Evolutionary conservation across 2,113 vertebrate genomes (phyloP), one percentile per base, ranked within the genome.

Genomic region (Upupa epops): DNA sequence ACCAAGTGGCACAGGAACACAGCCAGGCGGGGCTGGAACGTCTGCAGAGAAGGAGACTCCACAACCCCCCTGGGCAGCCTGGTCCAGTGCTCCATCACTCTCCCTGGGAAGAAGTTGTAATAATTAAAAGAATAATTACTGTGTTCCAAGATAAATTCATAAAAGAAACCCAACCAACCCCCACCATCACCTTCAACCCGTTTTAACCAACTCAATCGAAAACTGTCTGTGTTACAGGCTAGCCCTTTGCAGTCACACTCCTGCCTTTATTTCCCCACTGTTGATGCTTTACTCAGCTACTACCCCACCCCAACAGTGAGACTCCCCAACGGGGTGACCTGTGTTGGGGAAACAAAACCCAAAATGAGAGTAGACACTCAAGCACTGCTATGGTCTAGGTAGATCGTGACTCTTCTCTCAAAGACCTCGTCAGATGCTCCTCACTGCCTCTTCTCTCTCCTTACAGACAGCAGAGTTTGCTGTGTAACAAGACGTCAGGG

Each of bases 311-410:
- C 16, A 32, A 17, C 5, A 31, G 11, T 3, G 13, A 69, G 8
- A 8, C 11, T 64, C 18, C 15, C n/a, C 3, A 3, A 12, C 12
- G 2, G 5, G 9, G 7, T 36, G 16, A 48, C 19, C 19, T 25
- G 19, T 32, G 7, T 2, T 61, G 25, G 9, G 6, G 3, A 1
- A 1, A 14, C 22, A 55, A 68, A n/a, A 4, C 8, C 9, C 46
- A 26, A 36, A 36, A 18, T 3, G 8, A 84, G 26, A 56, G 6
- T 3, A 15, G 2, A 4, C 6, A 21, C 17, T 70, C 2, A 0
- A 78, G 15, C 25, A 61, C 9, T 80, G 8, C 26, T 42, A 10
- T 2, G 13, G 8, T 5, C 37, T 31, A 18, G 17, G 22, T 22
- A 49, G 19, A 16, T 2, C 4, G 8, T 48, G 48, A 31, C 25